Percentiles rank a stretch among this genome's conserved stretches.
phyloP scores from a whole-genome alignment of 2,797 vertebrate genomes.

The Argya squamiceps region DNA sequence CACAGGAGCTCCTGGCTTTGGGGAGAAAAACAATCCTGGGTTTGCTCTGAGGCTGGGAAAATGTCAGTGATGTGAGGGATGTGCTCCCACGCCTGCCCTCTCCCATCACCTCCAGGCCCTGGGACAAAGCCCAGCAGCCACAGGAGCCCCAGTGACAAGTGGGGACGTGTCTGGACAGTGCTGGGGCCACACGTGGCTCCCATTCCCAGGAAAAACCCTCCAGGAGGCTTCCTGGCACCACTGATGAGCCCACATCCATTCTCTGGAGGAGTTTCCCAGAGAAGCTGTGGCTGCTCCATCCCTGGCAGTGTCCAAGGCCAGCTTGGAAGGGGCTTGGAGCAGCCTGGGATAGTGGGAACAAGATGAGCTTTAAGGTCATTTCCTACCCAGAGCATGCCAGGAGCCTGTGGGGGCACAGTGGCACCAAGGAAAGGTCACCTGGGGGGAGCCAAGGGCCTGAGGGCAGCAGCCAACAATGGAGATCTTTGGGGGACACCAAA shows the following conservation, averaged over 20 bases:
- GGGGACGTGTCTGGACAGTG: background rate
- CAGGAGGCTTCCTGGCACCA: background rate
- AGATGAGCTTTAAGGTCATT: background rate
- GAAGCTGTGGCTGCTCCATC: background rate
- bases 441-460: too few species aligned
- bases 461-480: background rate
- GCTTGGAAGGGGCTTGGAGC: background rate
- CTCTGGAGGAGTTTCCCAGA: background rate
- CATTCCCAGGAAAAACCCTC: background rate
- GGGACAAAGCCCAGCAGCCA: background rate
- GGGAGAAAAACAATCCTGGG: background rate
- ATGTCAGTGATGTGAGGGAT: background rate
- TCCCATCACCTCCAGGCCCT: background rate
- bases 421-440: background rate
- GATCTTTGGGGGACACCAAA: background rate
- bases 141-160: background rate
- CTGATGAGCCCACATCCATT: accelerated
- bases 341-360: accelerated
- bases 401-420: background rate
- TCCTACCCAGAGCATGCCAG: background rate
- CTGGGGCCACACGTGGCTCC: background rate
- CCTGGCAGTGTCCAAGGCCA: background rate
- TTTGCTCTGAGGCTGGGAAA: background rate
- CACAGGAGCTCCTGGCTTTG: background rate
- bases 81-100: background rate